phyloP scores from a whole-genome alignment of 1,140 invertebrate species.

The Zophobas morio region DNA sequence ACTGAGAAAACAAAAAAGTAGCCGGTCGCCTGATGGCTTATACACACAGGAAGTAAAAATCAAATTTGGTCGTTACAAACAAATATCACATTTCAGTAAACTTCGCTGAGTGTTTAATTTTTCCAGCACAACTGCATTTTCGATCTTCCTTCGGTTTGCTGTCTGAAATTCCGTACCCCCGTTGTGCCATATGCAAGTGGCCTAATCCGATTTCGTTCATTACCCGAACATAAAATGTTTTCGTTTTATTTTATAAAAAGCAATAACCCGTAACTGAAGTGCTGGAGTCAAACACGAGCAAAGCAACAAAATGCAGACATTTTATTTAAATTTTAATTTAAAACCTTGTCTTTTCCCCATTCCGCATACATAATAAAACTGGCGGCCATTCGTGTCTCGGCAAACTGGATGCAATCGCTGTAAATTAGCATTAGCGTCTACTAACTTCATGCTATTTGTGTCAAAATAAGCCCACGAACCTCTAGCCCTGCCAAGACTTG shows the following conservation, averaged over 20 bases:
- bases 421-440: slow-evolving; percentile 67
- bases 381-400: slow-evolving; percentile 59
- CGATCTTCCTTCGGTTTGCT: no score
- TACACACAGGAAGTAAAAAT: no score
- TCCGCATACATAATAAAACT: slow-evolving; percentile 58
- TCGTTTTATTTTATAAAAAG: slow-evolving; percentile 47
- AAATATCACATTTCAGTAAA: no score
- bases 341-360: slow-evolving; percentile 58
- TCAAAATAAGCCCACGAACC: slow-evolving; percentile 63
- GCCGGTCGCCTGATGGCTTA: no score
- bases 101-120: no score
- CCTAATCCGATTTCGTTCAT: slow-evolving; percentile 46
- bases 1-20: no score
- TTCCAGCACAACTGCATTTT: no score
- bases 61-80: no score
- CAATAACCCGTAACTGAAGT: slow-evolving; percentile 40
- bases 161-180: no score
- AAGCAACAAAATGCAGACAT: slow-evolving; percentile 61
- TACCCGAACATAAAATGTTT: slow-evolving; percentile 34
- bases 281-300: slow-evolving; percentile 43
- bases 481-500: slow-evolving; percentile 37
- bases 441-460: slow-evolving; percentile 65
- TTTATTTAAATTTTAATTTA: slow-evolving; percentile 64
- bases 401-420: slow-evolving; percentile 62
- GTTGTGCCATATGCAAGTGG: slow-evolving; percentile 1